Percentiles rank a stretch among this genome's conserved stretches.
Evolutionary conservation across 1,140 invertebrate genomes (phyloP).

Genomic region (Callitettix versicolor): DNA sequence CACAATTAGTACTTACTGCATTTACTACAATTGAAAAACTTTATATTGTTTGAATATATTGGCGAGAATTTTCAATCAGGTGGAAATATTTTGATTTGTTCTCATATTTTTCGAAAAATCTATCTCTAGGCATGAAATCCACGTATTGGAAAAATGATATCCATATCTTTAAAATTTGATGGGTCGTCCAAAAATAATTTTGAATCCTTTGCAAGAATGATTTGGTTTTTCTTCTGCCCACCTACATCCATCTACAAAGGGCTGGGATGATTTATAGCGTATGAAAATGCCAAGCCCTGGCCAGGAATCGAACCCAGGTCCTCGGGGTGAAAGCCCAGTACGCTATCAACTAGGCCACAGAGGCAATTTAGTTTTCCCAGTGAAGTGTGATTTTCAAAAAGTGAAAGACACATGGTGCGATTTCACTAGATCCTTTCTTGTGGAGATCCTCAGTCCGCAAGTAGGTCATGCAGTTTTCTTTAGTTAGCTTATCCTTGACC

Average conservation of each 20-base stretch:
- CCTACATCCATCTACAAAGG: conserved; percentile 1
- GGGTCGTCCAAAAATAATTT: background rate
- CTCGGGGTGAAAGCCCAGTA: no score
- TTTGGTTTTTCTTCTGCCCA: background rate
- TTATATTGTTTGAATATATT: background rate
- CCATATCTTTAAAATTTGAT: background rate
- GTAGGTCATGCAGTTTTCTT: background rate
- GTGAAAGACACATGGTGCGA: background rate
- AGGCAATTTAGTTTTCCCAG: background rate
- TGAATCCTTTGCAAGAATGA: background rate
- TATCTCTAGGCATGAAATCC: background rate
- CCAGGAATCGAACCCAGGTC: no score
- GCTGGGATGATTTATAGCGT: no score
- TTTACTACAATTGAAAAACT: background rate
- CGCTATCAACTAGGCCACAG: no score
- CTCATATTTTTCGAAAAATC: background rate
- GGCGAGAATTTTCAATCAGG: background rate
- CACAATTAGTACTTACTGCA: background rate
- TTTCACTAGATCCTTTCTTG: background rate
- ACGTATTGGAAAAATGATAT: background rate
- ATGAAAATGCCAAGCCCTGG: no score
- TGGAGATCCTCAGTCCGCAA: background rate
- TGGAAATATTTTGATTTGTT: background rate
- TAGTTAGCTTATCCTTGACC: background rate
- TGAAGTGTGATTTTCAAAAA: background rate